These are phyloP conservation scores for Falco concolor DNA, from an alignment of 2,797 vertebrate species.

Conservation along the genomic window DNA sequence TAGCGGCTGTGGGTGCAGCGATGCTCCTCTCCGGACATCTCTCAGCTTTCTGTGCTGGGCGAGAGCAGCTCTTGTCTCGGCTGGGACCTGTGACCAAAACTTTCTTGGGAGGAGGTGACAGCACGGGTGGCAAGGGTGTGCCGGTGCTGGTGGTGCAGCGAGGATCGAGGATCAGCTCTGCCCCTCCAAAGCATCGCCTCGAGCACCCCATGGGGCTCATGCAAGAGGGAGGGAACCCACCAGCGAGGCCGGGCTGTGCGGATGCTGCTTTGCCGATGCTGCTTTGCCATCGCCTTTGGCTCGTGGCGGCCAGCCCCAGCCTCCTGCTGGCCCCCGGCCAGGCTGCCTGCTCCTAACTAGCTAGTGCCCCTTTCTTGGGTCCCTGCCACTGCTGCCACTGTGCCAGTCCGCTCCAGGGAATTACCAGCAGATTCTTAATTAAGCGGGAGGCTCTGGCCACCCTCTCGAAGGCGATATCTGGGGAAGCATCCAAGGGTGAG, in stretches of 20 bases:
- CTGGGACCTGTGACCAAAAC: not conserved
- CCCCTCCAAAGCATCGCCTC: fast-evolving
- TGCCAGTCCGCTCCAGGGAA: conserved; percentile 24
- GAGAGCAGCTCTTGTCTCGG: not conserved
- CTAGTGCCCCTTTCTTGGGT: conserved; percentile 52
- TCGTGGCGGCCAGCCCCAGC: not conserved
- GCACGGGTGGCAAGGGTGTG: not conserved
- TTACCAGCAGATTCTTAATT: not conserved
- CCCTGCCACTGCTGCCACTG: conserved; percentile 7
- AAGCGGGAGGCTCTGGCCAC: not conserved
- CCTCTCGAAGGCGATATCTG: not conserved
- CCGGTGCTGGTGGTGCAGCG: not conserved
- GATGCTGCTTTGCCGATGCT: not conserved
- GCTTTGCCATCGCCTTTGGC: not conserved
- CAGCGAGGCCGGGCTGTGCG: not conserved
- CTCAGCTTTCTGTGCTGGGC: fast-evolving
- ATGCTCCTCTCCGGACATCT: not conserved
- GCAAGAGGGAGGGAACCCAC: not conserved
- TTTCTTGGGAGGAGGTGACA: not conserved
- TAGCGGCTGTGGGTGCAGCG: not conserved
- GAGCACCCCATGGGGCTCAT: fast-evolving
- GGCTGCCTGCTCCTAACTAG: conserved; percentile 13
- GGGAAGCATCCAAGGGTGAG: not conserved
- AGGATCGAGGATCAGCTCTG: not conserved
- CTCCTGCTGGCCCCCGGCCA: conserved; percentile 33